Evolutionary conservation across 2,888 invertebrate species (phyloP), one percentile per base, ranked within the genome.

Genomic region (Orthosia gothica): DNA sequence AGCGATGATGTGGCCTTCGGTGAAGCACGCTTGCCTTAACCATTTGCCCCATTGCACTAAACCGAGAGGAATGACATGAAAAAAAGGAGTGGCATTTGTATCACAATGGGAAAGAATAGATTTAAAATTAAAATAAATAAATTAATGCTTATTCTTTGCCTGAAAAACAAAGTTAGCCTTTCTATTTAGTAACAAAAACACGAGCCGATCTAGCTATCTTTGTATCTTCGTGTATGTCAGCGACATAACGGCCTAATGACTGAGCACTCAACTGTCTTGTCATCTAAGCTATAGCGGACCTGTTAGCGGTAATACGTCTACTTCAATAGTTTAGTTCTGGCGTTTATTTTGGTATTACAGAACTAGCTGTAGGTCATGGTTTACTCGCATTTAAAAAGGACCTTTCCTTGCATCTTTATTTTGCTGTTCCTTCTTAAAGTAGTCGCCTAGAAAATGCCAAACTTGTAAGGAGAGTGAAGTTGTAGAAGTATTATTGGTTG

Each of bases 161-260:
- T 7, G 32, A 0, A 32, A 5, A 7, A 32, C 5, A 32, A 32
- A 32, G 7, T 32, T 32, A 7, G 32, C 32, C 7, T 32, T 7
- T 32, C 32, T 32, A 32, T 32, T 57, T 23, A 26, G 7, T 57
- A 20, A 26, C 23, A n/a, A 23, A 26, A 26, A 26, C 57, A 26
- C 45, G 3, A 50, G 16, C 62, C 50, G 49, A 61, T 87, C 85
- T 57, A 79, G 70, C 0, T 13, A 45, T 15, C 13, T 52, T n/a
- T 57, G 74, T 23, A 47, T 83, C 88, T 45, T 11, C 45, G 86
- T 62, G 20, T 61, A 68, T 52, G 59, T 70, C 40, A 76, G 66
- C 68, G 79, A 86, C 74, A 78, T 83, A 84, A 84, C 82, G 59
- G 76, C 63, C 64, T 86, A 84, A 86, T 88, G 84, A 86, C 81